Percentiles rank a stretch among this genome's conserved stretches.
phyloP scores from a whole-genome alignment of 23 tunicate genomes.

The Aplidium turbinatum region DNA sequence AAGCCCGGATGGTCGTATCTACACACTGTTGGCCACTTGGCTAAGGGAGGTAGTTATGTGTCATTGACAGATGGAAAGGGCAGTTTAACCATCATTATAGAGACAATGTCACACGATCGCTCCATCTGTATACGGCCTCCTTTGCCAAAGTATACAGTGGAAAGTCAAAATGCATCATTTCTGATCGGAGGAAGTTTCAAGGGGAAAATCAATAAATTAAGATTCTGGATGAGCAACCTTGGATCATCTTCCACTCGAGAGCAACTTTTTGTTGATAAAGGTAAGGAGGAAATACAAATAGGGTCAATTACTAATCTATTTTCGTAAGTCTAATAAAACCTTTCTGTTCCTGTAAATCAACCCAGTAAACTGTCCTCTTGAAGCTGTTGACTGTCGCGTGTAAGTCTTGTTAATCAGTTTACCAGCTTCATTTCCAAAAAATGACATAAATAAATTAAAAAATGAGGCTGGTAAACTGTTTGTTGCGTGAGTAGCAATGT shows the following conservation, averaged over 20 bases:
- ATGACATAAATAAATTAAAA: no score
- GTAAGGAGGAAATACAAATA: no score
- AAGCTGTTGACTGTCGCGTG: no score
- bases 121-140: conserved; percentile 91
- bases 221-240: conserved; percentile 61
- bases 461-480: no score
- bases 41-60: conserved; percentile 79
- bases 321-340: no score
- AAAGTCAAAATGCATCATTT: conserved; percentile 50
- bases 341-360: no score
- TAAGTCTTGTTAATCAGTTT: no score
- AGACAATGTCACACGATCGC: conserved; percentile 85
- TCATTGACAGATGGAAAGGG: conserved; percentile 66
- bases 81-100: conserved; percentile 62
- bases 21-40: conserved; percentile 53
- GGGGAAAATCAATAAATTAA: conserved; percentile 32
- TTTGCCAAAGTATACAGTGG: conserved; percentile 61
- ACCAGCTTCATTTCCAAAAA: no score
- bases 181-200: conserved; percentile 61
- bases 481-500: no score
- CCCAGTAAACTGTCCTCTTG: no score
- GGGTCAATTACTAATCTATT: no score
- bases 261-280: conserved; percentile 46
- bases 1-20: conserved; percentile 89
- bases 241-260: conserved; percentile 46